phyloP scores from a whole-genome alignment of 2,113 vertebrate genomes.

The Otus sunia region DNA sequence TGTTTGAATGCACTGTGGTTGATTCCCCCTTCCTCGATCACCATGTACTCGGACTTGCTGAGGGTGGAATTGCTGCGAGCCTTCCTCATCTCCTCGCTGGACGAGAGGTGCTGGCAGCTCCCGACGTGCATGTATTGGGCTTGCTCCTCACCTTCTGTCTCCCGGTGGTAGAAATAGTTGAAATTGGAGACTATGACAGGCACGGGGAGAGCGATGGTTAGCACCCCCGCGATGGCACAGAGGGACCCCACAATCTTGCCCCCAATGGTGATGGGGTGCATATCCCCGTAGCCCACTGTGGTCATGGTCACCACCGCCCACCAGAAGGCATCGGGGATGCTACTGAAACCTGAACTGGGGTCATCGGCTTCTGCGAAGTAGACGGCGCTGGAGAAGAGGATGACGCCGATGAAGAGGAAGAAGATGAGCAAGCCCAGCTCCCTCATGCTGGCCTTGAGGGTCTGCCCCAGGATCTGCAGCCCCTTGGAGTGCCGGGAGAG shows the following conservation, averaged over 20 bases:
- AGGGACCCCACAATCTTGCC: conserved; percentile 97
- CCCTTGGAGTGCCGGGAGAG: conserved; percentile 97
- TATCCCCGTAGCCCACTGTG: conserved; percentile 95
- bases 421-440: conserved; percentile 94
- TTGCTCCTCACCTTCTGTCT: conserved; percentile 97
- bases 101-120: conserved; percentile 91
- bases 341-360: conserved; percentile 91
- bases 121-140: conserved; percentile 94
- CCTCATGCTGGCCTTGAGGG: conserved; percentile 94
- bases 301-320: conserved; percentile 99
- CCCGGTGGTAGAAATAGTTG: conserved; percentile 97
- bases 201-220: conserved; percentile 94
- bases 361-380: conserved; percentile 97
- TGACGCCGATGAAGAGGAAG: conserved; percentile 96
- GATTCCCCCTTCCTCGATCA: conserved; percentile 89
- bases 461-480: conserved; percentile 95
- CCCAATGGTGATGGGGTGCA: conserved; percentile 97
- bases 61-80: conserved; percentile 90
- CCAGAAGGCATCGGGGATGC: conserved; percentile 98
- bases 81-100: conserved; percentile 89
- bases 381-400: conserved; percentile 95
- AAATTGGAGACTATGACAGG: conserved; percentile 99
- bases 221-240: conserved; percentile 94
- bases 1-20: conserved; percentile 90
- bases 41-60: conserved; percentile 97